Evolutionary conservation across 2,113 vertebrate species (phyloP), one percentile per base, ranked within the genome.

Genomic region (Sisor rabdophorus): DNA sequence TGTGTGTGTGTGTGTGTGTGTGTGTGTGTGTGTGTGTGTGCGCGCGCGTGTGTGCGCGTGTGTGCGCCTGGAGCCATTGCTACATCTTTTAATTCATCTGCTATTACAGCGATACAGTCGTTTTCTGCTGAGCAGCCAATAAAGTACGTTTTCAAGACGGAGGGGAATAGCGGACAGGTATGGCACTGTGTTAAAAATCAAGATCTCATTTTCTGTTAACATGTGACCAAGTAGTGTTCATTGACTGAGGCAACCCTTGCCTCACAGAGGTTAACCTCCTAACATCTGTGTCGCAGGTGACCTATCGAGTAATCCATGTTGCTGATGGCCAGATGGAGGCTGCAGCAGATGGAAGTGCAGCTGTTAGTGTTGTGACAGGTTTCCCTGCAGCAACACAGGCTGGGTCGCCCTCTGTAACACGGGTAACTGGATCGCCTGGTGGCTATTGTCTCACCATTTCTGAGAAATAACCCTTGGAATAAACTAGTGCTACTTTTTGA

Each of bases 281-380:
- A 48, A 26, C 56, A 55, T 26, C 20, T 44, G 8, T 79, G 70
- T 1, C 52, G 13, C 81, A 98, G 95, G 94, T 98, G 87, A 97
- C 95, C 80, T 98, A 97, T 84, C 89, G 94, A 77, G 95, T 96
- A 85, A 98, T 98, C 85, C 96, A 97, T 82, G 93, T 98, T 79
- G 94, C 95, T 0, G 96, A 97, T 32, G 94, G 95, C 26, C 95
- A 96, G 88, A 82, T 97, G 89, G 95, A 98, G 50, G 91, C 91
- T 22, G 95, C 95, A 89, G 88, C 92, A 0, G 95, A 96, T 53
- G 95, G 93, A 56, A 85, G 90, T 19, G 90, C 92, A 0, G 95
- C 95, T 19, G 96, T 98, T 86, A 96, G 94, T 56, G 85, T 93
- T 56, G 91, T 91, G 16, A 70, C 91, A 4, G 95, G 95, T 5